Conservation (phyloP, 2,888 invertebrate species). For the Drosophila flavopinicola region DNA sequence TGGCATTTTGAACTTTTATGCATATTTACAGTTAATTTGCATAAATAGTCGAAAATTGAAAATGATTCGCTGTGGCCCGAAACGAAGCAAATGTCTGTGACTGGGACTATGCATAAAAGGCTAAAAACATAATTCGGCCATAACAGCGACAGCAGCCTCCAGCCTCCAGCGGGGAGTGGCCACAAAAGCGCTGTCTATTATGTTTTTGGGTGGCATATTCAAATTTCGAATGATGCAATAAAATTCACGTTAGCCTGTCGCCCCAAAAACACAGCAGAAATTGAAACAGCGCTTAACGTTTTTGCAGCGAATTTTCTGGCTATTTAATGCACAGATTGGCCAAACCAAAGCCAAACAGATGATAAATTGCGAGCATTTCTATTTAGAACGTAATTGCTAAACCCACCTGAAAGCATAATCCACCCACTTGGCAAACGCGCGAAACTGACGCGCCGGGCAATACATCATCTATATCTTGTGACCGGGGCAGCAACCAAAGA, state of each 20-base stretch:
- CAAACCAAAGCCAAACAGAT: slow-evolving; percentile 43
- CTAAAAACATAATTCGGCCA: slow-evolving; percentile 59
- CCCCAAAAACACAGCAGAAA: no score
- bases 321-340: slow-evolving; percentile 56
- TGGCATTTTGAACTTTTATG: slow-evolving; percentile 77
- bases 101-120: slow-evolving; percentile 59
- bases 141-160: slow-evolving; percentile 55
- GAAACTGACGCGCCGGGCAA: slow-evolving; percentile 50
- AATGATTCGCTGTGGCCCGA: slow-evolving; percentile 57
- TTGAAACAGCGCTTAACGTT: slow-evolving; percentile 33
- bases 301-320: slow-evolving; percentile 50
- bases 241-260: slow-evolving; percentile 45
- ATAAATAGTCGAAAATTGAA: slow-evolving; percentile 80
- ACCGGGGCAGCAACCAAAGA: slow-evolving; percentile 44
- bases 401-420: slow-evolving; percentile 81
- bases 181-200: slow-evolving; percentile 38
- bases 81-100: slow-evolving; percentile 5
- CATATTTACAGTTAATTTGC: slow-evolving; percentile 75
- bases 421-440: slow-evolving; percentile 73
- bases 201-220: slow-evolving; percentile 48
- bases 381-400: slow-evolving; percentile 81
- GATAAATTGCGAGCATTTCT: slow-evolving; percentile 75
- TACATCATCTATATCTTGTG: slow-evolving; percentile 77
- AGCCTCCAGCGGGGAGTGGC: slow-evolving; percentile 39
- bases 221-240: slow-evolving; percentile 69